phyloP scores from a whole-genome alignment of 2,797 vertebrate genomes.

The Neosalanx taihuensis region DNA sequence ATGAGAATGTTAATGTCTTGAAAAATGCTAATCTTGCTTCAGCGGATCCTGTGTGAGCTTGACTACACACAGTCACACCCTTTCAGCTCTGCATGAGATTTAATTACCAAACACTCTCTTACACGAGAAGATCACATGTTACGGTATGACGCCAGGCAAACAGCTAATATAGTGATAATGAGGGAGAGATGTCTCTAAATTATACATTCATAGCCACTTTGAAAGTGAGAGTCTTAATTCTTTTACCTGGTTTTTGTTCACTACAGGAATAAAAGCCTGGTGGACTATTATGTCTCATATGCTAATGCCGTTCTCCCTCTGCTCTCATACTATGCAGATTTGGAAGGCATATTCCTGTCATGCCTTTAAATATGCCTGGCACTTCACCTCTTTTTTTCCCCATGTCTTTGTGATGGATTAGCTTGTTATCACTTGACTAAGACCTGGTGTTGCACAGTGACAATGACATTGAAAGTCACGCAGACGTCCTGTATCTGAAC shows the following conservation, averaged over 20 bases:
- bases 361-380: slow-evolving; percentile 43
- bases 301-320: slow-evolving; percentile 36
- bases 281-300: slow-evolving; percentile 31
- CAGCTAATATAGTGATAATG: slow-evolving; percentile 34
- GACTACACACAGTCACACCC: not conserved
- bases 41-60: not conserved
- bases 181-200: slow-evolving; percentile 52
- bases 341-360: slow-evolving; percentile 45
- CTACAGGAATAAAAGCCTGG: slow-evolving; percentile 38
- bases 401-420: slow-evolving; percentile 45
- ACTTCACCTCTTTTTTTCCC: slow-evolving; percentile 1
- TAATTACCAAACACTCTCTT: not conserved
- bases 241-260: slow-evolving; percentile 58
- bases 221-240: slow-evolving; percentile 44
- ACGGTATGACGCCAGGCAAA: not conserved
- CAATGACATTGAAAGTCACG: slow-evolving; percentile 16
- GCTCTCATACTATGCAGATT: slow-evolving; percentile 51
- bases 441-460: slow-evolving; percentile 36
- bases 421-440: slow-evolving; percentile 48
- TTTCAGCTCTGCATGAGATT: too few relatives aligned
- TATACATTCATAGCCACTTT: slow-evolving; percentile 36
- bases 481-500: too few relatives aligned
- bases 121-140: not conserved
- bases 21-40: slow-evolving; percentile 28
- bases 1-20: slow-evolving; percentile 45